Percentiles rank a stretch among this genome's conserved stretches.
phyloP scores from a whole-genome alignment of 2,797 vertebrate genomes.

The Alfaro cultratus region DNA sequence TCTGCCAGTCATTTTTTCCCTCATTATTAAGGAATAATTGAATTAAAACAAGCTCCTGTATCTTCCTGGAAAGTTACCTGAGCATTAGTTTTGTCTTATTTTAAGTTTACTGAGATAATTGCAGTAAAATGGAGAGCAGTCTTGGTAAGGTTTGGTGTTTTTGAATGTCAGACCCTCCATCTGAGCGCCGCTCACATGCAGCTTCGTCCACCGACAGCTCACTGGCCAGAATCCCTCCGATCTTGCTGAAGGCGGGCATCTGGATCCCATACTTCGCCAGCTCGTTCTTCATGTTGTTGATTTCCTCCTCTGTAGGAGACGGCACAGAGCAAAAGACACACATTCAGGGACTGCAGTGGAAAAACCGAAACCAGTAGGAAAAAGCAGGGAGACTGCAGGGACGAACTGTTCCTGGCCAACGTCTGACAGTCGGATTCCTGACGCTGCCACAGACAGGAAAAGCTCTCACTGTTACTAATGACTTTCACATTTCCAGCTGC shows the following conservation, averaged over 20 bases:
- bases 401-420: conserved; percentile 52
- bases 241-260: conserved; percentile 99
- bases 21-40: no score
- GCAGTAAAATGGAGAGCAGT: no score
- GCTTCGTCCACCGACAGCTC: conserved; percentile 98
- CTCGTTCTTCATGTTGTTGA: conserved; percentile 98
- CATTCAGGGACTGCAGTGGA: conserved; percentile 19
- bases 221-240: conserved; percentile 96
- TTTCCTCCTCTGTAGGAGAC: conserved; percentile 90
- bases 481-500: conserved; percentile 70
- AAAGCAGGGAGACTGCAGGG: conserved; percentile 7
- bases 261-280: conserved; percentile 99
- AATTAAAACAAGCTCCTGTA: no score
- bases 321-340: conserved; percentile 38
- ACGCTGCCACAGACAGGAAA: conserved; percentile 71
- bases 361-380: neutral
- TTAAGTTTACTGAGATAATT: no score
- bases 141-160: no score
- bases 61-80: no score
- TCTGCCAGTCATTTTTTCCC: no score
- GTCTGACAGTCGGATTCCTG: conserved; percentile 57
- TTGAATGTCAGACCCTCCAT: conserved; percentile 9
- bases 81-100: no score
- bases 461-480: conserved; percentile 70
- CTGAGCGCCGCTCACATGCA: conserved; percentile 84